A percentile compares a stretch with the other conserved stretches of the same genome.
phyloP scores from a whole-genome alignment of 2,797 vertebrate species.

The Epinephelus malabaricus region DNA sequence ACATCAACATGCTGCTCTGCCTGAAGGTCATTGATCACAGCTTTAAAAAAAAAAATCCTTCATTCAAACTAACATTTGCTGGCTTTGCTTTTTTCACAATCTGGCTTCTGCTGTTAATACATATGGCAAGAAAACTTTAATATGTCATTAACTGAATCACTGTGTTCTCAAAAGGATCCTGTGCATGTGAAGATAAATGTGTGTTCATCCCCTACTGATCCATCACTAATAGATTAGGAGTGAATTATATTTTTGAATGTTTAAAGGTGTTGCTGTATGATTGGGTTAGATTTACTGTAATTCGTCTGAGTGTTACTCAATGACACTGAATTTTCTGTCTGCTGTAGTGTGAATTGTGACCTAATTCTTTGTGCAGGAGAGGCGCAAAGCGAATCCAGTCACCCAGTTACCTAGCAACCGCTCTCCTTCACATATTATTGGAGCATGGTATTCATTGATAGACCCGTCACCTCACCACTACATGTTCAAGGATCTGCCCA shows the following conservation, averaged over 20 bases:
- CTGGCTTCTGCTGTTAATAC: slow-evolving; percentile 30
- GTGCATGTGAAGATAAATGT: slow-evolving; percentile 73
- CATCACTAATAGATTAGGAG: slow-evolving; percentile 42
- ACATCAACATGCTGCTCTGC: slow-evolving; percentile 8
- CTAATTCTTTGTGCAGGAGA: slow-evolving; percentile 75
- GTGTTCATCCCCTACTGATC: slow-evolving; percentile 62
- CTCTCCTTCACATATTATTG: slow-evolving; percentile 66
- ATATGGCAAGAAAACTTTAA: neutral
- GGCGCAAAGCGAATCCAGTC: slow-evolving; percentile 69
- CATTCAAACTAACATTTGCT: slow-evolving; percentile 24
- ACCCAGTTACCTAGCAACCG: slow-evolving; percentile 79
- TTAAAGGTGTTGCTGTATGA: slow-evolving; percentile 52
- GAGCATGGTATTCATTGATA: slow-evolving; percentile 80
- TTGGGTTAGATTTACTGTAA: slow-evolving; percentile 39
- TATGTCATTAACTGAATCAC: slow-evolving; percentile 35
- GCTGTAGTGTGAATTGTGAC: slow-evolving; percentile 70
- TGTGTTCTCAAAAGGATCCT: slow-evolving; percentile 52
- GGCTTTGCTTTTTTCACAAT: slow-evolving; percentile 23
- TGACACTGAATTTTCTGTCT: slow-evolving; percentile 62
- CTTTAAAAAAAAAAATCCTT: neutral
- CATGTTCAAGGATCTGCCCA: slow-evolving; percentile 60
- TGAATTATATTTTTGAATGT: slow-evolving; percentile 29
- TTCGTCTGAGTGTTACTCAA: slow-evolving; percentile 50
- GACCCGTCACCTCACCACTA: slow-evolving; percentile 60
- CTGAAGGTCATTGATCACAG: slow-evolving; percentile 18